phyloP scores from a whole-genome alignment of 2,888 invertebrate genomes.

The Phengaris alcon region DNA sequence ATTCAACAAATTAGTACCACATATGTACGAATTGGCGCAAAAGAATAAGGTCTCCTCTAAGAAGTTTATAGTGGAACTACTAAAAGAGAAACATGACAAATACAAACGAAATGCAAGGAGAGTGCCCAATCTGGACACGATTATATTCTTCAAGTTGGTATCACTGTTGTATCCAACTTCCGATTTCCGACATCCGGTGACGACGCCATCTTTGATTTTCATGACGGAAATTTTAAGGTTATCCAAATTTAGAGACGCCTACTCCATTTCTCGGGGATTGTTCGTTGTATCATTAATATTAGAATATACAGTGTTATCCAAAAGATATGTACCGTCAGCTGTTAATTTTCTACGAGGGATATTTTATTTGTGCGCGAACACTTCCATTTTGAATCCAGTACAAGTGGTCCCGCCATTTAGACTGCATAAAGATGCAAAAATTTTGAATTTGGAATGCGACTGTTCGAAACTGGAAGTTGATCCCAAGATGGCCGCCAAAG shows the following conservation, averaged over 20 bases:
- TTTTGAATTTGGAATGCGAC: conserved; percentile 79
- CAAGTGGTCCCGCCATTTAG: conserved; percentile 86
- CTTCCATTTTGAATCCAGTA: conserved; percentile 77
- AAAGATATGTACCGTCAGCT: conserved; percentile 88
- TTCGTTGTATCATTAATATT: conserved; percentile 85
- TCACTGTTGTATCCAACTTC: conserved; percentile 92
- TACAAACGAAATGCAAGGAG: conserved; percentile 79
- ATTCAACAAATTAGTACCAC: conserved; percentile 78
- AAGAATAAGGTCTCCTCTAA: conserved; percentile 84
- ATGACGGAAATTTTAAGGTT: conserved; percentile 88
- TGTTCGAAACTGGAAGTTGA: conserved; percentile 59
- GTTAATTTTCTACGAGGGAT: conserved; percentile 89
- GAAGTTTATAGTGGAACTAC: conserved; percentile 81
- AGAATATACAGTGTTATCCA: conserved; percentile 89
- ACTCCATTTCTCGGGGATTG: conserved; percentile 87
- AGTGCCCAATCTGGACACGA: conserved; percentile 83
- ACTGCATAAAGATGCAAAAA: conserved; percentile 71
- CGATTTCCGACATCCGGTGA: conserved; percentile 92
- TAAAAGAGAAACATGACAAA: conserved; percentile 85
- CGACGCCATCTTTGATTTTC: conserved; percentile 90
- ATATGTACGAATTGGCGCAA: conserved; percentile 85
- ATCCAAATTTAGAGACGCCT: conserved; percentile 81
- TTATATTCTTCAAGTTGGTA: conserved; percentile 90
- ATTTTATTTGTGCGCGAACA: conserved; percentile 84
- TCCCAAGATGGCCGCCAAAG: conserved; percentile 74